Evolutionary conservation across 2,797 vertebrate species (phyloP).

Genomic region (Etheostoma perlongum): DNA sequence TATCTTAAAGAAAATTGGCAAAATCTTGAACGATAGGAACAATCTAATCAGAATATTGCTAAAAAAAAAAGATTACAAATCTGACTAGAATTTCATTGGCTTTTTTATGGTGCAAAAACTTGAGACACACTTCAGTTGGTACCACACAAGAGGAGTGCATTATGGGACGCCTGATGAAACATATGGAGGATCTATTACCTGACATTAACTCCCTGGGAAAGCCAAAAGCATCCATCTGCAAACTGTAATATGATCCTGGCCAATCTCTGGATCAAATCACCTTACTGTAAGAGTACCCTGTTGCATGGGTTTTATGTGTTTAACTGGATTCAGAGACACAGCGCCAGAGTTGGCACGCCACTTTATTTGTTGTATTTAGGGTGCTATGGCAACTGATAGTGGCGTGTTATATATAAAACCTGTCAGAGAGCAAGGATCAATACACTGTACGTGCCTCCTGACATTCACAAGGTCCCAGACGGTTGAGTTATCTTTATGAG

Average conservation of each 20-base stretch:
- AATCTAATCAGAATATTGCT: too few relatives aligned
- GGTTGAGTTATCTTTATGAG: slow-evolving; percentile 57
- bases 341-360: background rate
- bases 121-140: background rate
- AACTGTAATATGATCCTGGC: slow-evolving; percentile 11
- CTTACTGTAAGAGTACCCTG: background rate
- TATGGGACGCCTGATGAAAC: slow-evolving; percentile 29
- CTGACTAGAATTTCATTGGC: background rate
- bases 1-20: too few relatives aligned
- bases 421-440: slow-evolving; percentile 27
- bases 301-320: slow-evolving; percentile 14
- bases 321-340: slow-evolving; percentile 9
- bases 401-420: slow-evolving; percentile 15
- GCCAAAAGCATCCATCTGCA: slow-evolving; percentile 18
- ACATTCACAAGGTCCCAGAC: background rate
- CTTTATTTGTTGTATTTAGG: slow-evolving; percentile 4
- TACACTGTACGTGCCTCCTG: slow-evolving; percentile 2
- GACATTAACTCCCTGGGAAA: slow-evolving; percentile 24
- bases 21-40: too few relatives aligned
- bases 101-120: too few relatives aligned
- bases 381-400: slow-evolving; percentile 27
- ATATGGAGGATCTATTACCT: slow-evolving; percentile 55
- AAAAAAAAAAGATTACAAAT: background rate
- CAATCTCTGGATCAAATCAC: slow-evolving; percentile 18
- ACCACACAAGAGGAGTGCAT: slow-evolving; percentile 3